phyloP scores from a whole-genome alignment of 2,113 vertebrate species.

The Chroicocephalus ridibundus region DNA sequence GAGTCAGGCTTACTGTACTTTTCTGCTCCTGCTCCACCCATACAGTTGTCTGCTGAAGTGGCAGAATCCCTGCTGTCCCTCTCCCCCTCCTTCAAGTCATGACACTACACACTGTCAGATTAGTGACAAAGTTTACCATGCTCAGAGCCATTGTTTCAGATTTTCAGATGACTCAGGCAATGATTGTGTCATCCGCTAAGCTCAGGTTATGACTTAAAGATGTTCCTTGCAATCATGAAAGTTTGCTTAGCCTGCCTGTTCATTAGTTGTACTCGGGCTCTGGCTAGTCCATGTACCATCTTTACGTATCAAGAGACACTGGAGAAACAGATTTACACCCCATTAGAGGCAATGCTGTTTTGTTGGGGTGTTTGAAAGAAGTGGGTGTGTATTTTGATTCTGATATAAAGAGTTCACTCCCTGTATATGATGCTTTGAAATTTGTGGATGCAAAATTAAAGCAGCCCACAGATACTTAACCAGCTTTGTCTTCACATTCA shows the following conservation, averaged over 20 bases:
- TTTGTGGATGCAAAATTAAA: neutral
- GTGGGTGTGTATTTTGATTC: neutral
- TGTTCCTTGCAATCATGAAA: neutral
- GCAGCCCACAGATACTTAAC: neutral
- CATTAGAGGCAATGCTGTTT: neutral
- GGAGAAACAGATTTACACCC: neutral
- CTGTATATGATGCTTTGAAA: neutral
- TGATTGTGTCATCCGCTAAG: neutral
- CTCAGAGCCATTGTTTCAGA: neutral
- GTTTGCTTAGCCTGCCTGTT: neutral
- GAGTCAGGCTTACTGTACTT: conserved; percentile 7
- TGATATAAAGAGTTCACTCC: neutral
- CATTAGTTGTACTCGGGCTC: neutral
- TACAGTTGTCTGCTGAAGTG: neutral
- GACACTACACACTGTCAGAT: neutral
- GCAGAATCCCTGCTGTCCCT: neutral
- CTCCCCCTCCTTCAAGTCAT: neutral
- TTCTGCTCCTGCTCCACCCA: neutral
- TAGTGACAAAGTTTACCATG: neutral
- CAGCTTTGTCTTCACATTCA: neutral
- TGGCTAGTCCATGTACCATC: neutral
- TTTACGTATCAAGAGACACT: neutral
- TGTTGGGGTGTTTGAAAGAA: neutral
- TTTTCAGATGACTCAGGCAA: conserved; percentile 4
- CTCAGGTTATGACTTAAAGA: neutral